Conservation (phyloP, 2,113 vertebrate species). For the Dryoscopus gambensis region DNA sequence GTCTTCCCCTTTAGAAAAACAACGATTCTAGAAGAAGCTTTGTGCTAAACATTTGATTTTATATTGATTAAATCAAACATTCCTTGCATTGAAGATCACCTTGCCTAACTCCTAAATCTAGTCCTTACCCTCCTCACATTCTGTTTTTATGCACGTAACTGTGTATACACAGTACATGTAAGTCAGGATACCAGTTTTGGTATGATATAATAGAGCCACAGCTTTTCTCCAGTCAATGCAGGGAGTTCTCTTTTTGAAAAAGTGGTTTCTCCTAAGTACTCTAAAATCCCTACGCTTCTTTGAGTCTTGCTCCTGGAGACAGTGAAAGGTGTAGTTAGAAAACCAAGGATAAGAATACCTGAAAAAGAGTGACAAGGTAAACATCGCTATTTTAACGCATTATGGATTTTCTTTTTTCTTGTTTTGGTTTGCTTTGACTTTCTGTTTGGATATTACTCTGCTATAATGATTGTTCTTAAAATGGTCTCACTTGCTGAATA, state of each 20-base stretch:
- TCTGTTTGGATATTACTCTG: background rate
- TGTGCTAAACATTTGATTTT: background rate
- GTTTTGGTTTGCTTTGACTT: background rate
- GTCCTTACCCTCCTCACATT: background rate
- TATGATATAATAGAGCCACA: background rate
- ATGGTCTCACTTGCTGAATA: background rate
- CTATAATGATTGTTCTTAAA: background rate
- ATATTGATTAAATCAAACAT: background rate
- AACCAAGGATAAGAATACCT: background rate
- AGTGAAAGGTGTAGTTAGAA: background rate
- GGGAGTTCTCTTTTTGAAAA: background rate
- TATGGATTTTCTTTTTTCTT: background rate
- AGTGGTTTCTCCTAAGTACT: background rate
- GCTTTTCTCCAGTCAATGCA: background rate
- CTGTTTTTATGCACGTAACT: background rate
- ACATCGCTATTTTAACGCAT: background rate
- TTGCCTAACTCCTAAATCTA: background rate
- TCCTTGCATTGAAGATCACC: background rate
- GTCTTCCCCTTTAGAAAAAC: background rate
- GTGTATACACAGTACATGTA: accelerated
- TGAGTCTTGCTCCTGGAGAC: background rate
- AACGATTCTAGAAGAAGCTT: background rate
- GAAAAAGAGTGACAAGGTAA: background rate
- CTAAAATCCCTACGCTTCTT: background rate
- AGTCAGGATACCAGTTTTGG: background rate